Base-by-base conservation (phyloP, 2,113 vertebrate species). In the Nyctibius bracteatus region DNA sequence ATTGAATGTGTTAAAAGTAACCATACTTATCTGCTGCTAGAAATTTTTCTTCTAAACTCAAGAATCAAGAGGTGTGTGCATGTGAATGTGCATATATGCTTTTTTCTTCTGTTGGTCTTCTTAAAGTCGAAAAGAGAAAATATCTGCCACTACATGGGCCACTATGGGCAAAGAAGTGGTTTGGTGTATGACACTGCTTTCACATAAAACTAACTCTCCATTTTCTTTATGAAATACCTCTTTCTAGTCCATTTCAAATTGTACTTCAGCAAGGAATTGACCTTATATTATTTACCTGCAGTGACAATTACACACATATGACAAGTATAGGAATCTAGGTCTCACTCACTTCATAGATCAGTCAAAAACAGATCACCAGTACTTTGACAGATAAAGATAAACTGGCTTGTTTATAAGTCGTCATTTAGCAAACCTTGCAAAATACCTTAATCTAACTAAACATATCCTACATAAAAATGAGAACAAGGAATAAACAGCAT, bases 1-100 rank as follows among this genome's bases (percentile, higher is more conserved):
- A 97, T 95, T 97, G 75, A 86, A 96, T 96, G 90, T 65, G 59
- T 98, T 97, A 90, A 96, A 97, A 96, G 84, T 77, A 97, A 94
- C 39, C 77, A 91, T 63, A 43, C 31, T 72, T 77, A 47, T 21
- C 46, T 51, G 14, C 30, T 81, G 17, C 39, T 84, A 62, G 47
- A 78, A 86, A 54, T 31, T 78, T 63, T 81, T 92, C 43, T 90
- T 94, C 88, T 88, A 59, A 96, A 77, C 33, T 73, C 30, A 94
- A 44, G 46, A 85, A 21, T 44, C 63, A 15, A 79, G n/a, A 77
- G 5, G 5, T 61, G 15, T 19, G 7, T 66, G 8, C 4, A n/a
- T 21, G 12, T 82, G 65, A 75, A 20, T 62, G 58, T 35, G 17
- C 47, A 59, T 21, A 39, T 46, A 9, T 31, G 39, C 10, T n/a